Evolutionary conservation across 2,888 invertebrate genomes (phyloP), one percentile per base, ranked within the genome.

Genomic region (Lasioglossum leucozonium): DNA sequence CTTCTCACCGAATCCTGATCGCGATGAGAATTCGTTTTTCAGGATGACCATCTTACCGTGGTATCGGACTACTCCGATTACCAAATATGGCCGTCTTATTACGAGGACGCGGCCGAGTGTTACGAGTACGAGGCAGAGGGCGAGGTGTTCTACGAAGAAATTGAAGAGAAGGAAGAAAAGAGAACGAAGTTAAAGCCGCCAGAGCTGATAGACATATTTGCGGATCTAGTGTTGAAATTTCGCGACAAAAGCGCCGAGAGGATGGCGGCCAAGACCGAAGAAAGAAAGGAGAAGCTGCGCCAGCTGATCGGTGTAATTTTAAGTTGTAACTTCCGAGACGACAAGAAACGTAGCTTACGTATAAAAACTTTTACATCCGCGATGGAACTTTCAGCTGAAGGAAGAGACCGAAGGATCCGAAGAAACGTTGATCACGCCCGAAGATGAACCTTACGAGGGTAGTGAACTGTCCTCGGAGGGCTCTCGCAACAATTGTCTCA

Each of bases 261-360:
- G 72, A 83, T 81, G 16, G 37, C 72, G 0, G 51, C 44, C 1
- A 79, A 65, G 16, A 42, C 79, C 16, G 73, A 85, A 75, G 84
- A 80, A 44, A 82, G 78, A 44, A 87, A 79, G 40, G 82, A 86
- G 51, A 65, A 75, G 22, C 67, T 90, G 47, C 86, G 73, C 44
- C 79, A 78, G 65, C 72, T 91, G 40, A 87, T 92, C 47, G 89
- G 87, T 81, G 92, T 92, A 91, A 92, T 74, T 79, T 44, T 30
- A 74, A 69, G 51, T 74, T 62, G 2, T 18, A 30, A 30, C 26
- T 5, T 62, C n/a, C n/a, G n/a, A 55, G n/a, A 11, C n/a, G 11
- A 11, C 55, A 11, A n/a, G n/a, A n/a, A n/a, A 4, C 55, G 11
- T n/a, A 55, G 4, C 55, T 55, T 10, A 11, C 1, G n/a, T n/a